A percentile compares a stretch with the other conserved stretches of the same genome.
Evolutionary conservation across 1,140 invertebrate species (phyloP).

Genomic region (Drosophila nannoptera): DNA sequence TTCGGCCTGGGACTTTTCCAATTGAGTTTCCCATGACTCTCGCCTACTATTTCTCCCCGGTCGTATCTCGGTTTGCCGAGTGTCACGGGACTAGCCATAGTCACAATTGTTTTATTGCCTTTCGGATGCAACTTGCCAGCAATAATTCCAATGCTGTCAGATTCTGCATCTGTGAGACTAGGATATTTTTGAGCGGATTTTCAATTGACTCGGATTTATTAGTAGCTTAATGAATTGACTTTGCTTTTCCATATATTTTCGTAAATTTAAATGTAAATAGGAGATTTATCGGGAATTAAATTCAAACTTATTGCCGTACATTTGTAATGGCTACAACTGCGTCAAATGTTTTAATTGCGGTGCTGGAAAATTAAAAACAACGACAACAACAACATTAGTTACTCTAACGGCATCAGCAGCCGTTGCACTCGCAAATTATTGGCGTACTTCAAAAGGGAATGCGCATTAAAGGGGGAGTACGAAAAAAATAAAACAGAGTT

Average conservation of each 20-base stretch:
- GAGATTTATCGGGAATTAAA: slow-evolving; percentile 60
- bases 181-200: too few species aligned
- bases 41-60: too few species aligned
- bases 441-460: slow-evolving; percentile 60
- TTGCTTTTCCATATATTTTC: background rate
- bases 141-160: too few species aligned
- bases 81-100: too few species aligned
- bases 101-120: too few species aligned
- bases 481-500: slow-evolving; percentile 18
- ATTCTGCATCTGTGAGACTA: too few species aligned
- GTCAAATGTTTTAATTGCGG: slow-evolving; percentile 67
- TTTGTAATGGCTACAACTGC: slow-evolving; percentile 66
- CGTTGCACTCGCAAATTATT: slow-evolving; percentile 64
- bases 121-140: too few species aligned
- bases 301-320: slow-evolving; percentile 72
- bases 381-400: slow-evolving; percentile 32
- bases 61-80: too few species aligned
- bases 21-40: too few species aligned
- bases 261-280: slow-evolving; percentile 9
- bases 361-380: slow-evolving; percentile 41
- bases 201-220: too few species aligned
- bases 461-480: slow-evolving; percentile 19
- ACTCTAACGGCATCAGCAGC: slow-evolving; percentile 36
- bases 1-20: too few species aligned
- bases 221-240: background rate